Base-by-base conservation (phyloP, 1,140 invertebrate genomes). In the Heterodera carotae region DNA sequence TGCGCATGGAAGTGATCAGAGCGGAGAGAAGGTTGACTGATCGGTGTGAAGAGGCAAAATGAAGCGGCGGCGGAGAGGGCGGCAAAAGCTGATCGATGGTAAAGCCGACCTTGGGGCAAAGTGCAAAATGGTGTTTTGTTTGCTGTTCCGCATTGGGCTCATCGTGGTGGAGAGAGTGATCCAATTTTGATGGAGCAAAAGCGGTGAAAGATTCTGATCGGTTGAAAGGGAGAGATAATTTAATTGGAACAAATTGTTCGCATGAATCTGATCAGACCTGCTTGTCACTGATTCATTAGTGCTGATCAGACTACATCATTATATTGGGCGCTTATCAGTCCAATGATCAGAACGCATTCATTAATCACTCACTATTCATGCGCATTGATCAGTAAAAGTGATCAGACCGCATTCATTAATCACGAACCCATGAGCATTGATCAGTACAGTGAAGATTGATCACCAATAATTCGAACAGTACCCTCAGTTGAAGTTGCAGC, bases 1-100 rank as follows among this genome's bases (percentile, higher is more conserved):
- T 34, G n/a, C 39, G 68, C 39, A 72, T 48, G 3, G 76, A 82
- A 48, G 18, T 7, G n/a, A 78, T 10, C 22, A 81, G 53, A 10
- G 48, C 12, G 29, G 74, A 48, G 25, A 80, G 64, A 22, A 82
- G 68, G 10, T 31, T 27, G 18, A 82, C 27, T 22, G 66, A 33
- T 39, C 80, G 8, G n/a, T 82, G 33, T 25, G 62, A 29, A 34
- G 62, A 66, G 62, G 62, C 27, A 27, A 34, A 34, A 66, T n/a
- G 15, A n/a, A 64, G 22, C 22, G 67, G 75, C 60, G 36, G 34
- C 29, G 43, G 33, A 29, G 62, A n/a, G 62, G 62, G 12, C 60
- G 29, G 60, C 62, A 66, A 66, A 31, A 73, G 39, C 22, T n/a
- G 22, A 15, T 53, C 56, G 25, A 59, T 62, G 70, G 2, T 79